phyloP scores from a whole-genome alignment of 2,113 vertebrate species.

The Siphamia tubifer region DNA sequence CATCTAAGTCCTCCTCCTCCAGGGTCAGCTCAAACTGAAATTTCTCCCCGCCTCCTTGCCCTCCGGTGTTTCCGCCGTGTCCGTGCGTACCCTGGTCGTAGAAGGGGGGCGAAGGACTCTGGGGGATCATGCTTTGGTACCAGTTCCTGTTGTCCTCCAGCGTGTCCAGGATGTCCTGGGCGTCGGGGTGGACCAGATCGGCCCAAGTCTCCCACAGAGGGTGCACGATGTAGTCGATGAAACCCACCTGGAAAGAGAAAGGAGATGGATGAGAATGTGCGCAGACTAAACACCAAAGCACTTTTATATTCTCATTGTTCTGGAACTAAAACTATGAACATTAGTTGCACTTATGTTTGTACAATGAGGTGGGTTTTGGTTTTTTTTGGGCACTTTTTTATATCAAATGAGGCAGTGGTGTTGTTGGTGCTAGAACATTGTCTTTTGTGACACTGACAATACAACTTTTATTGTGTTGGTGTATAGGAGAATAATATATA shows the following conservation, averaged over 20 bases:
- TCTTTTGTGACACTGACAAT: too few relatives aligned
- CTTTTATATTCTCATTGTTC: too few relatives aligned
- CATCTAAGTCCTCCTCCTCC: conserved; percentile 94
- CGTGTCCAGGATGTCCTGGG: conserved; percentile 98
- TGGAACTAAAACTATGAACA: too few relatives aligned
- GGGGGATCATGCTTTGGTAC: conserved; percentile 99
- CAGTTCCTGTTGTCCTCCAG: conserved; percentile 99
- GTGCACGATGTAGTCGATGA: conserved; percentile 98
- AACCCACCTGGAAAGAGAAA: conserved; percentile 85
- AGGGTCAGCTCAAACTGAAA: conserved; percentile 98
- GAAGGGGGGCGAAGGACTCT: conserved; percentile 95
- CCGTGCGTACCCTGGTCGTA: conserved; percentile 89
- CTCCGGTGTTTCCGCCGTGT: conserved; percentile 79
- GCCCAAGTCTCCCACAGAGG: conserved; percentile 99
- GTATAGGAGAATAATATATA: too few relatives aligned
- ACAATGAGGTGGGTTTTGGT: too few relatives aligned
- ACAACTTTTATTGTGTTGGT: too few relatives aligned
- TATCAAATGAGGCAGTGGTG: too few relatives aligned
- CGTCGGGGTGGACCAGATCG: conserved; percentile 96
- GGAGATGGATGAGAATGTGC: too few relatives aligned
- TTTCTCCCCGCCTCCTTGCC: conserved; percentile 86
- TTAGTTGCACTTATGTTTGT: too few relatives aligned
- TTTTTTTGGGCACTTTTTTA: too few relatives aligned
- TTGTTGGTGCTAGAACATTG: too few relatives aligned
- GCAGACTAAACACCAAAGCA: too few relatives aligned